These are phyloP conservation scores for Aphrophora alni DNA, from an alignment of 2,888 invertebrate genomes.

Conservation along the genomic window DNA sequence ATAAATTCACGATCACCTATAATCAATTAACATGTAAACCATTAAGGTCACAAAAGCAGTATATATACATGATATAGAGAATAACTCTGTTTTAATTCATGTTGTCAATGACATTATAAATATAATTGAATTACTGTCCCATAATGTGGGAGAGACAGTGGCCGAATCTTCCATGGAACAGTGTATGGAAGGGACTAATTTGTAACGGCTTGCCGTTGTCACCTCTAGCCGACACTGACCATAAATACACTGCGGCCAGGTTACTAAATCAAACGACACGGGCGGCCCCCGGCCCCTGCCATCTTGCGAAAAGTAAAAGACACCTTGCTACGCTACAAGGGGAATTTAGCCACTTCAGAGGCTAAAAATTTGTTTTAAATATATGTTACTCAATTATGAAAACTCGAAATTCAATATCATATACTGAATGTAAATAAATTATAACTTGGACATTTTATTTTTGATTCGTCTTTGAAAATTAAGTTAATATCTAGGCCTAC, in stretches of 20 bases:
- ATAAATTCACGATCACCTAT: too few relatives aligned
- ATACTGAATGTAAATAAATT: too few relatives aligned
- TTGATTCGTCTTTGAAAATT: too few relatives aligned
- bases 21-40: too few relatives aligned
- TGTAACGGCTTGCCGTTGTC: conserved; percentile 40
- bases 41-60: too few relatives aligned
- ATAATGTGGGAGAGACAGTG: not conserved
- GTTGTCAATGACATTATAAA: too few relatives aligned
- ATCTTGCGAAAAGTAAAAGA: not conserved
- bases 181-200: conserved; percentile 27
- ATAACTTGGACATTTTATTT: too few relatives aligned
- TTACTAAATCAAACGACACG: conserved; percentile 37
- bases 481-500: too few relatives aligned
- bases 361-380: not conserved
- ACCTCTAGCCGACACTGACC: conserved; percentile 31
- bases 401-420: too few relatives aligned
- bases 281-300: not conserved
- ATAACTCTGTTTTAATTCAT: too few relatives aligned
- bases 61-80: too few relatives aligned
- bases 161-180: not conserved
- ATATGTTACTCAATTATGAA: too few relatives aligned
- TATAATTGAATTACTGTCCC: not conserved
- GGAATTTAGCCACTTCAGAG: not conserved
- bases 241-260: conserved; percentile 36
- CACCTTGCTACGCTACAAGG: not conserved